Evolutionary conservation across 2,113 vertebrate species (phyloP).

Genomic region (Casuarius casuarius): DNA sequence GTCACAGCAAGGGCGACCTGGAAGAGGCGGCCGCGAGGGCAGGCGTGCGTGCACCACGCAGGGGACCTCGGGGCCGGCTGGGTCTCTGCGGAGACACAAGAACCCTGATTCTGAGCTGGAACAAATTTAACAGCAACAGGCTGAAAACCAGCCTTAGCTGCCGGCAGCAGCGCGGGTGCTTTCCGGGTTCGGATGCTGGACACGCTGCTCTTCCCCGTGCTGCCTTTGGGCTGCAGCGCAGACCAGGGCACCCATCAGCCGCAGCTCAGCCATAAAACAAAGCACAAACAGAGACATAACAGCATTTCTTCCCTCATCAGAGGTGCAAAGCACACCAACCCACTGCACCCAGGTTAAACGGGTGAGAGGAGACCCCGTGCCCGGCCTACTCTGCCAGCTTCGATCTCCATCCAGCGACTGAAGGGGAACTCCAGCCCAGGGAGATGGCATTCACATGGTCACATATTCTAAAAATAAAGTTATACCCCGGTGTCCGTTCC

Average conservation of each 20-base stretch:
- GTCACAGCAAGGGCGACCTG: fast-evolving
- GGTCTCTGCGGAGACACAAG: fast-evolving
- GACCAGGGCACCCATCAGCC: not conserved
- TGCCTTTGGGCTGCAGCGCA: not conserved
- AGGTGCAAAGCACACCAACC: not conserved
- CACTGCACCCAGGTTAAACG: fast-evolving
- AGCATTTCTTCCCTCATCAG: not conserved
- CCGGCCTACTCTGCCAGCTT: not conserved
- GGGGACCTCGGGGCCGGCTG: not conserved
- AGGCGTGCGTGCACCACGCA: not conserved
- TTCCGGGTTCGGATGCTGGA: not conserved
- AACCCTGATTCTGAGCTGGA: not conserved
- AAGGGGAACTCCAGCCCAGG: not conserved
- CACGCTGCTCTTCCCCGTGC: constrained; percentile 20
- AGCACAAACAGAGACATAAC: not conserved
- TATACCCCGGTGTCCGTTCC: not conserved
- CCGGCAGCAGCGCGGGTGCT: not conserved
- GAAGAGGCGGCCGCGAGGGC: too few species aligned
- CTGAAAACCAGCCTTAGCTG: not conserved
- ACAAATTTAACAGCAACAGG: not conserved
- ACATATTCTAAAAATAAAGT: not conserved
- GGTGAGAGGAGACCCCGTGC: not conserved
- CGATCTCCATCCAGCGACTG: not conserved
- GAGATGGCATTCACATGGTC: not conserved
- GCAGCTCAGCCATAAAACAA: not conserved